A percentile compares a stretch with the other conserved stretches of the same genome.
Conservation (phyloP, 2,888 invertebrate genomes). For the Boloria selene region DNA sequence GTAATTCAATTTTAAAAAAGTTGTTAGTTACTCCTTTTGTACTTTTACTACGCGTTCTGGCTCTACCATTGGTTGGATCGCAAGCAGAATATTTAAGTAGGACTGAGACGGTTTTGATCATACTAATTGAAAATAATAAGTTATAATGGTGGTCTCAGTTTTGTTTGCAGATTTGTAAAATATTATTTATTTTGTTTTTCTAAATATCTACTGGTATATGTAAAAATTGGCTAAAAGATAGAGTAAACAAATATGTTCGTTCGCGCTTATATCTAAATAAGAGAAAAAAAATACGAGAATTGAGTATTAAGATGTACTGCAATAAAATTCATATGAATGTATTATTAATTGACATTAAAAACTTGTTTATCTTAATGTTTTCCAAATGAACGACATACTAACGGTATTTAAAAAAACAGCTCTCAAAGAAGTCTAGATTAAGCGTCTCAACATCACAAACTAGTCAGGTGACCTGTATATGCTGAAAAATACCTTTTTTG, state of each 20-base stretch:
- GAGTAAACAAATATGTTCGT: too few species aligned
- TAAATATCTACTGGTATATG: neutral
- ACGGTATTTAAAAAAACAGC: constrained; percentile 9
- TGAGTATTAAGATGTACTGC: too few species aligned
- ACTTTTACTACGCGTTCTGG: constrained; percentile 7
- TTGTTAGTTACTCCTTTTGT: constrained; percentile 12
- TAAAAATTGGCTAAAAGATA: neutral
- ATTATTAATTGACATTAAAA: too few species aligned
- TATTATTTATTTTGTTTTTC: neutral
- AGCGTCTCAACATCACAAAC: neutral
- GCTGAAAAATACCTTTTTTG: neutral
- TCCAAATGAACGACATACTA: constrained; percentile 1
- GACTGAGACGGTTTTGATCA: constrained; percentile 22
- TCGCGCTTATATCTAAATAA: too few species aligned
- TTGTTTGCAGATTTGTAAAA: constrained; percentile 16
- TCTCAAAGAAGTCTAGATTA: constrained; percentile 10
- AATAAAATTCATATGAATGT: too few species aligned
- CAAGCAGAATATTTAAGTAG: constrained; percentile 26
- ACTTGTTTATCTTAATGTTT: constrained; percentile 12
- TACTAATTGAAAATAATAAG: constrained; percentile 35
- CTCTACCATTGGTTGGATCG: constrained; percentile 13
- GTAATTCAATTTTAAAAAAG: constrained; percentile 6
- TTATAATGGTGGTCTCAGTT: constrained; percentile 6
- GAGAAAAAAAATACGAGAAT: too few species aligned
- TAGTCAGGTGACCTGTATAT: constrained; percentile 4